Conservation (phyloP, 1,140 invertebrate genomes). For the Spodoptera frugiperda region DNA sequence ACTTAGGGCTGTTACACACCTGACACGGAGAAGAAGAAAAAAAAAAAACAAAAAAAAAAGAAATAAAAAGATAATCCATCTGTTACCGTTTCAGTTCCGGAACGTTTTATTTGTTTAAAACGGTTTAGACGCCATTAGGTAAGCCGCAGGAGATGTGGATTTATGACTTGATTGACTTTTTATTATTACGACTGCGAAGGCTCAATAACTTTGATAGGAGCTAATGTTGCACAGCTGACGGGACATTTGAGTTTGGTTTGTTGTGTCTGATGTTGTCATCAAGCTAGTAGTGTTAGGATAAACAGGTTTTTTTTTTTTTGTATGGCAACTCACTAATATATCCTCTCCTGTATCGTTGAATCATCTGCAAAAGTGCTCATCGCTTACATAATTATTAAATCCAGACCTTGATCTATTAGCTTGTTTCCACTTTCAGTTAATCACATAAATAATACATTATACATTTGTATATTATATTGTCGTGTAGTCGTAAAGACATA, state of each 20-base stretch:
- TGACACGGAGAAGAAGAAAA: constrained; percentile 6
- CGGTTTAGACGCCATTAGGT: constrained; percentile 75
- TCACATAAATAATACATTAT: too few species aligned
- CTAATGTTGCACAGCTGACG: constrained; percentile 53
- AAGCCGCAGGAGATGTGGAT: constrained; percentile 76
- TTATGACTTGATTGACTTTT: constrained; percentile 80
- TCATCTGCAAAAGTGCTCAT: too few species aligned
- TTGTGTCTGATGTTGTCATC: neutral
- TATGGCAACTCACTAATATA: too few species aligned
- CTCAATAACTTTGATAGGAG: constrained; percentile 49
- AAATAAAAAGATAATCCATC: constrained; percentile 59
- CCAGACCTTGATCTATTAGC: too few species aligned
- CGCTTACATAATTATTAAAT: too few species aligned
- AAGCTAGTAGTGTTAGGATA: too few species aligned
- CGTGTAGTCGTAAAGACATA: too few species aligned
- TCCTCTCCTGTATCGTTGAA: too few species aligned
- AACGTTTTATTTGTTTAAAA: constrained; percentile 80
- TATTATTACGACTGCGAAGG: constrained; percentile 60
- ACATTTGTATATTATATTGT: too few species aligned
- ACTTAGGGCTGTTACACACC: constrained; percentile 63
- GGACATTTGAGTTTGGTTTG: neutral
- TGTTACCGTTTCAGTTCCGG: constrained; percentile 55
- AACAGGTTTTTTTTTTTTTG: too few species aligned
- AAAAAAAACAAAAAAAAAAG: constrained; percentile 55
- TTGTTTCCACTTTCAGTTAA: too few species aligned